A percentile compares a stretch with the other conserved stretches of the same genome.
Conservation (phyloP, 1,140 invertebrate species). For the Eumaeus atala region DNA sequence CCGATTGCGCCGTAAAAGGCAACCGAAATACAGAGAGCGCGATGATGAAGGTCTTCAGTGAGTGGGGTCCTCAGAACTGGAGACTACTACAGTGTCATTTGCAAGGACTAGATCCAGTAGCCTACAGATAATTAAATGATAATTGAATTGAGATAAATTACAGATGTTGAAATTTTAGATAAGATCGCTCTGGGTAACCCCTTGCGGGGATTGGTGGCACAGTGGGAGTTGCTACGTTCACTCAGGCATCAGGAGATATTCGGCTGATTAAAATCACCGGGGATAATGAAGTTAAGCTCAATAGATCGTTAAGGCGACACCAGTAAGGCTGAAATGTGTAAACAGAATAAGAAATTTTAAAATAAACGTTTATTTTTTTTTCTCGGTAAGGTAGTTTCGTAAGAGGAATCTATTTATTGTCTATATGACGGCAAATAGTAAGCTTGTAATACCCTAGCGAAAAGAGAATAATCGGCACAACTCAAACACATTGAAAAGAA, state of each 20-base stretch:
- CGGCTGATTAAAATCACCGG: slow-evolving; percentile 18
- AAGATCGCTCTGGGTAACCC: slow-evolving; percentile 9
- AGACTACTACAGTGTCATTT: not conserved
- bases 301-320: no score
- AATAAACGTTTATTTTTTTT: no score
- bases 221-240: not conserved
- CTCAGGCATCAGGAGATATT: slow-evolving; percentile 10
- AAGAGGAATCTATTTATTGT: no score
- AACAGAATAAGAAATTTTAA: no score
- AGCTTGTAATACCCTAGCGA: no score
- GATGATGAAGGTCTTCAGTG: not conserved
- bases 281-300: not conserved
- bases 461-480: no score
- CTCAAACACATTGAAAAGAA: no score
- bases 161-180: not conserved
- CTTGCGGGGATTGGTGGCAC: slow-evolving; percentile 8
- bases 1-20: not conserved
- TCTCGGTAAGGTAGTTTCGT: no score
- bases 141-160: slow-evolving; percentile 10
- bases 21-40: not conserved
- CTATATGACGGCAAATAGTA: no score
- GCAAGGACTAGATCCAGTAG: slow-evolving; percentile 2
- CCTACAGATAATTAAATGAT: not conserved
- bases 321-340: no score
- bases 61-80: not conserved